Percentiles rank a stretch among this genome's conserved stretches.
Conservation (phyloP, 2,888 invertebrate genomes). For the Idaea dimidiata region DNA sequence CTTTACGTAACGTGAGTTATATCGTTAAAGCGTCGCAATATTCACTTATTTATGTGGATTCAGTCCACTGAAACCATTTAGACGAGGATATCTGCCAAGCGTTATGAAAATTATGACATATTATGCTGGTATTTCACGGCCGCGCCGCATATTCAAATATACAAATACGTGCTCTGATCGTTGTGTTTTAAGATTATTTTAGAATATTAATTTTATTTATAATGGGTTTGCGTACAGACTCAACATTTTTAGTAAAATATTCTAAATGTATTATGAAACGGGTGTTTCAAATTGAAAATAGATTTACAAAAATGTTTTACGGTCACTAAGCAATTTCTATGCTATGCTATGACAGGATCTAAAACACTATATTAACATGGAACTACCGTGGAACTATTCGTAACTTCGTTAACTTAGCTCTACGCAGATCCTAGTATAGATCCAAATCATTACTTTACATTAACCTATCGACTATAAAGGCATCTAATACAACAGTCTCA, state of each 20-base stretch:
- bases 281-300: neutral
- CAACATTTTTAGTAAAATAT: neutral
- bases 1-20: slow-evolving; percentile 36
- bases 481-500: neutral
- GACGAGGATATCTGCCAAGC: slow-evolving; percentile 34
- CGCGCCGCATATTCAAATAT: slow-evolving; percentile 10
- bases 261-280: neutral
- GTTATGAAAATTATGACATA: slow-evolving; percentile 39
- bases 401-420: too few species aligned
- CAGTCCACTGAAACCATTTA: slow-evolving; percentile 37
- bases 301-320: neutral
- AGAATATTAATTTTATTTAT: slow-evolving; percentile 1
- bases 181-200: slow-evolving; percentile 17
- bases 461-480: neutral
- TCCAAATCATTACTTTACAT: neutral
- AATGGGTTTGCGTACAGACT: neutral
- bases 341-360: too few species aligned
- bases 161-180: slow-evolving; percentile 34
- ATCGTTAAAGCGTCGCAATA: slow-evolving; percentile 49
- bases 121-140: slow-evolving; percentile 21
- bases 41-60: slow-evolving; percentile 53
- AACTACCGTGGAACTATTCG: too few species aligned
- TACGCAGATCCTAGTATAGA: too few species aligned
- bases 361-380: too few species aligned
- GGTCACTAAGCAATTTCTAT: neutral